Evolutionary conservation across 2,797 vertebrate species (phyloP).

Genomic region (Leptoclinus maculatus): DNA sequence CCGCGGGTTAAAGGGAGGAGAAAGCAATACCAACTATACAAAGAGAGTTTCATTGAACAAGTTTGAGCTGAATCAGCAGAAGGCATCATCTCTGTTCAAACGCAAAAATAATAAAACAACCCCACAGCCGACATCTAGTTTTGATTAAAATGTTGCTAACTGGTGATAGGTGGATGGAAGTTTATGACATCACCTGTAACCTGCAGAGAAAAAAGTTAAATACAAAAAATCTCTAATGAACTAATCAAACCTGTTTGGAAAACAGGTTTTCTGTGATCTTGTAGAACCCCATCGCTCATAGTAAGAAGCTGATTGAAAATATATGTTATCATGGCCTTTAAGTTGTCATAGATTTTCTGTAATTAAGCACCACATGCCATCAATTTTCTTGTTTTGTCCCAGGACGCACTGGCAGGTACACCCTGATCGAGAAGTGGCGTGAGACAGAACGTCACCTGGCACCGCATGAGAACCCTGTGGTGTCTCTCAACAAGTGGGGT

Average conservation of each 20-base stretch:
- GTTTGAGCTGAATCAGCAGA: neutral
- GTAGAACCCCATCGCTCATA: neutral
- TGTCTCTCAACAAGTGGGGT: constrained; percentile 97
- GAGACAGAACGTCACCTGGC: constrained; percentile 94
- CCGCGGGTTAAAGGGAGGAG: neutral
- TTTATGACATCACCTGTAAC: neutral
- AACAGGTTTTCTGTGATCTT: neutral
- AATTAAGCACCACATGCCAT: neutral
- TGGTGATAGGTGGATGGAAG: neutral
- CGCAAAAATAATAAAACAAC: neutral
- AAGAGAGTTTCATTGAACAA: neutral
- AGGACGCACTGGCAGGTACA: constrained; percentile 96
- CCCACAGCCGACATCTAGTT: neutral
- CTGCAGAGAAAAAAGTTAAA: neutral
- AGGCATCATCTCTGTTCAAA: neutral
- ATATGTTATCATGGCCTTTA: neutral
- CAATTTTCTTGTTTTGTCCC: neutral
- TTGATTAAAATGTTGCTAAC: neutral
- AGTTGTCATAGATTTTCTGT: neutral
- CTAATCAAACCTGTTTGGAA: neutral
- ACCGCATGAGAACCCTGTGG: constrained; percentile 93
- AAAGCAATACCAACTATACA: neutral
- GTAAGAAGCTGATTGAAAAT: neutral
- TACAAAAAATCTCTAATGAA: neutral
- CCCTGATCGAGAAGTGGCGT: constrained; percentile 96